Conservation (phyloP, 2,113 vertebrate genomes). For the Paramisgurnus dabryanus region DNA sequence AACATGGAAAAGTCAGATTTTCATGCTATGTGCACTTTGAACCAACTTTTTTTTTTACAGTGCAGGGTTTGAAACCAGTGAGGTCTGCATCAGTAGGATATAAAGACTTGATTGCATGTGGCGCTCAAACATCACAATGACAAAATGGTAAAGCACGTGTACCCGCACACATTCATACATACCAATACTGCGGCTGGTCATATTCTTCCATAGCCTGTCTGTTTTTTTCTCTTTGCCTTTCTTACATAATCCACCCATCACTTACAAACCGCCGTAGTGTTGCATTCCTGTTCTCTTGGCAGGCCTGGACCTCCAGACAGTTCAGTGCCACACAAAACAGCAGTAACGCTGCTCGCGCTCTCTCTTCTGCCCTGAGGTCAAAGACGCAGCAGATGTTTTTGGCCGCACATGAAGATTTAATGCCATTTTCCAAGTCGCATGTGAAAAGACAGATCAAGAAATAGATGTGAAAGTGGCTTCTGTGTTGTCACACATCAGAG, state of each 20-base stretch:
- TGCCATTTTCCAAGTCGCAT: conserved; percentile 66
- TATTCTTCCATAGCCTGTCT: background rate
- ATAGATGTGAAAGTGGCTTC: conserved; percentile 51
- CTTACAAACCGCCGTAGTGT: conserved; percentile 28
- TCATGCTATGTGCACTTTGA: too few relatives aligned
- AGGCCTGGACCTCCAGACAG: conserved; percentile 13
- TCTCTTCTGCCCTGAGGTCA: conserved; percentile 2
- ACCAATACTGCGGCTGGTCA: background rate
- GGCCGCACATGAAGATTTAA: conserved; percentile 64
- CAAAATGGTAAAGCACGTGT: background rate
- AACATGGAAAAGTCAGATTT: too few relatives aligned
- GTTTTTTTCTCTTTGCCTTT: conserved; percentile 12
- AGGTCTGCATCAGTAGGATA: too few relatives aligned
- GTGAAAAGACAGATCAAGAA: conserved; percentile 30
- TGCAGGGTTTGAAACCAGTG: too few relatives aligned
- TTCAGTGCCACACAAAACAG: conserved; percentile 3
- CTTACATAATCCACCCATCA: conserved; percentile 52
- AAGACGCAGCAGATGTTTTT: background rate
- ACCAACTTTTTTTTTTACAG: too few relatives aligned
- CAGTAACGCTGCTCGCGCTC: background rate
- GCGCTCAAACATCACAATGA: too few relatives aligned
- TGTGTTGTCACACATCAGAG: conserved; percentile 69
- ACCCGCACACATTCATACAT: background rate
- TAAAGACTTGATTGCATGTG: too few relatives aligned
- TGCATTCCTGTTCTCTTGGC: conserved; percentile 40